These are phyloP conservation scores for Allygus modestus DNA, from an alignment of 2,888 invertebrate genomes.

Conservation along the genomic window DNA sequence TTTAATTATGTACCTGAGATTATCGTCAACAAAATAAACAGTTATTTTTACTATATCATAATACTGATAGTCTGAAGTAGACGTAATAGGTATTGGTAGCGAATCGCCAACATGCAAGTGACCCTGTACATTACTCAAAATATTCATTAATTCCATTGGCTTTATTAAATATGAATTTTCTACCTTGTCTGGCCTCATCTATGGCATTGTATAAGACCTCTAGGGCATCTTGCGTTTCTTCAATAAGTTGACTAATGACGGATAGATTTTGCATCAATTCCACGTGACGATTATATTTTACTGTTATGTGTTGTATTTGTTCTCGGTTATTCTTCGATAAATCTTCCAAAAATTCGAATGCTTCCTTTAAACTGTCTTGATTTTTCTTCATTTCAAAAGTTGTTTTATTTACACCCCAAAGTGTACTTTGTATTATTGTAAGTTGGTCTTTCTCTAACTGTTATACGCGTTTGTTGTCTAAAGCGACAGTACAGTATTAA, in stretches of 20 bases:
- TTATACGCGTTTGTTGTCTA: neutral
- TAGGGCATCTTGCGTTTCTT: neutral
- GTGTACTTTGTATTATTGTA: conserved; percentile 8
- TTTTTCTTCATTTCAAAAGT: conserved; percentile 27
- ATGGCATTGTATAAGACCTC: conserved; percentile 39
- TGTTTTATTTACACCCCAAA: conserved; percentile 5
- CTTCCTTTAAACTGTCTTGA: conserved; percentile 17
- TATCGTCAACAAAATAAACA: conserved; percentile 19
- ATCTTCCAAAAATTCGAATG: conserved; percentile 4
- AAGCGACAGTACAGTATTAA: conserved; percentile 14
- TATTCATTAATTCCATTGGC: conserved; percentile 22
- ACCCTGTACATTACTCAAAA: conserved; percentile 13
- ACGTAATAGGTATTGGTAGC: conserved; percentile 6
- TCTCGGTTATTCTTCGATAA: neutral
- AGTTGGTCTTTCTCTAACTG: neutral
- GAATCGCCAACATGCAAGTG: conserved; percentile 28
- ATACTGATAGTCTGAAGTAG: neutral
- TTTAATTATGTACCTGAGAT: conserved; percentile 27
- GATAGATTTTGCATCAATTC: conserved; percentile 34
- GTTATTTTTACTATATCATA: conserved; percentile 32
- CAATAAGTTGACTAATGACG: neutral
- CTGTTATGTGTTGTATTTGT: neutral
- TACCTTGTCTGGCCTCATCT: conserved; percentile 35
- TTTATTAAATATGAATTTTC: conserved; percentile 30
- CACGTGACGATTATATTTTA: neutral